These are phyloP conservation scores for Notolabrus celidotus DNA, from an alignment of 2,797 vertebrate species.

Conservation along the genomic window DNA sequence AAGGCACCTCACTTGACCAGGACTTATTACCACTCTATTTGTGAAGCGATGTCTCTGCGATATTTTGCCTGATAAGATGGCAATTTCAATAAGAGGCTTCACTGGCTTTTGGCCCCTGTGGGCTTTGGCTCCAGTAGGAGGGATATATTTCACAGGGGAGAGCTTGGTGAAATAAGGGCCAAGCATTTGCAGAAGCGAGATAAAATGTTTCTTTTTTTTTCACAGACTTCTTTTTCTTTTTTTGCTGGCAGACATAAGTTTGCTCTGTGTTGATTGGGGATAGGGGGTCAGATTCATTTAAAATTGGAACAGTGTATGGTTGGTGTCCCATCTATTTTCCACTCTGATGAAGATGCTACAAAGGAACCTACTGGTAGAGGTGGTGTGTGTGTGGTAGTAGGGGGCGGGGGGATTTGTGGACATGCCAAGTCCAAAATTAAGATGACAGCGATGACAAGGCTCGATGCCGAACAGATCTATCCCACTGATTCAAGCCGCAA, in stretches of 20 bases:
- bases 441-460: conserved; percentile 76
- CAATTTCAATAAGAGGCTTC: conserved; percentile 83
- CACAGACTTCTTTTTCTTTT: conserved; percentile 2
- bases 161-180: conserved; percentile 67
- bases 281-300: conserved; percentile 12
- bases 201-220: conserved; percentile 57
- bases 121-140: conserved; percentile 71
- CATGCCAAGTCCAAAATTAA: conserved; percentile 67
- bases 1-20: conserved; percentile 75
- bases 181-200: conserved; percentile 80
- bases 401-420: conserved; percentile 35
- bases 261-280: conserved; percentile 34
- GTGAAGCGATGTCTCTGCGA: conserved; percentile 74
- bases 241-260: conserved; percentile 46
- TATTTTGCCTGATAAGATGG: conserved; percentile 81
- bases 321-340: conserved; percentile 60
- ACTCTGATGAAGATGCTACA: conserved; percentile 45
- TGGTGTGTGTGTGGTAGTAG: background rate
- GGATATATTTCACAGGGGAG: conserved; percentile 78
- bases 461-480: conserved; percentile 66
- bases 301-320: conserved; percentile 30
- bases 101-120: conserved; percentile 67
- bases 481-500: conserved; percentile 58
- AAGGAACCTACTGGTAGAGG: conserved; percentile 19
- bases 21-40: conserved; percentile 82